Evolutionary conservation across 2,797 vertebrate genomes (phyloP).

Genomic region (Channa striata): DNA sequence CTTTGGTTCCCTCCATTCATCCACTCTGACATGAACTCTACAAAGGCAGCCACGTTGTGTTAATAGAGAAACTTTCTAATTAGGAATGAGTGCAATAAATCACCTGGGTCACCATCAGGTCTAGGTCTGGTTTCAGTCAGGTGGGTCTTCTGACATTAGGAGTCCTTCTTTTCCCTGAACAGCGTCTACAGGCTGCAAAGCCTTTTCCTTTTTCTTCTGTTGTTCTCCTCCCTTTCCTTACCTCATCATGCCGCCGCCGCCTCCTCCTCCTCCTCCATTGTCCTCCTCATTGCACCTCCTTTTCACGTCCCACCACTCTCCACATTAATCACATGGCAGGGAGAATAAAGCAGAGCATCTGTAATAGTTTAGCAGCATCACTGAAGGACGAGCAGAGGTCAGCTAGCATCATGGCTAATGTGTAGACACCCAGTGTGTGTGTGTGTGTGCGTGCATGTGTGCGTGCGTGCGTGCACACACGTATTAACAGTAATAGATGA

Average conservation of each 20-base stretch:
- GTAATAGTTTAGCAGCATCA: constrained; percentile 80
- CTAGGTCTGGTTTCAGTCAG: neutral
- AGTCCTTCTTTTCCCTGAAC: constrained; percentile 10
- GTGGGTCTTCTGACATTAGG: neutral
- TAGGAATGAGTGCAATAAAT: constrained; percentile 30
- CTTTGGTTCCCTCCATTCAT: constrained; percentile 11
- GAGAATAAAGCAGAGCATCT: constrained; percentile 84
- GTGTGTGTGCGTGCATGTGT: constrained; percentile 26
- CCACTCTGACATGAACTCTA: neutral
- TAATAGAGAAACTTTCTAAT: constrained; percentile 43
- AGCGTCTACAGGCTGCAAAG: constrained; percentile 35
- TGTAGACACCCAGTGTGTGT: constrained; percentile 17
- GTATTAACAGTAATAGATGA: constrained; percentile 82
- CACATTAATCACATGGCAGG: constrained; percentile 86
- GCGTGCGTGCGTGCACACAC: constrained; percentile 39
- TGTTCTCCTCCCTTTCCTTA: constrained; percentile 17
- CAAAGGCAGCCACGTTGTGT: neutral
- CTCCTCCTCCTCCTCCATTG: constrained; percentile 10
- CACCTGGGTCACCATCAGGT: neutral
- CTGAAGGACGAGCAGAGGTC: constrained; percentile 84
- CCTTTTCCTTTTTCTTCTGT: constrained; percentile 24
- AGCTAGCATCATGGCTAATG: constrained; percentile 53
- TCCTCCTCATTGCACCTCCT: constrained; percentile 76
- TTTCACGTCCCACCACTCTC: constrained; percentile 78
- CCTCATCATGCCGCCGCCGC: too few species aligned